A percentile compares a stretch with the other conserved stretches of the same genome.
Conservation (phyloP, 2,888 invertebrate genomes). For the Zygogramma bicolorata region DNA sequence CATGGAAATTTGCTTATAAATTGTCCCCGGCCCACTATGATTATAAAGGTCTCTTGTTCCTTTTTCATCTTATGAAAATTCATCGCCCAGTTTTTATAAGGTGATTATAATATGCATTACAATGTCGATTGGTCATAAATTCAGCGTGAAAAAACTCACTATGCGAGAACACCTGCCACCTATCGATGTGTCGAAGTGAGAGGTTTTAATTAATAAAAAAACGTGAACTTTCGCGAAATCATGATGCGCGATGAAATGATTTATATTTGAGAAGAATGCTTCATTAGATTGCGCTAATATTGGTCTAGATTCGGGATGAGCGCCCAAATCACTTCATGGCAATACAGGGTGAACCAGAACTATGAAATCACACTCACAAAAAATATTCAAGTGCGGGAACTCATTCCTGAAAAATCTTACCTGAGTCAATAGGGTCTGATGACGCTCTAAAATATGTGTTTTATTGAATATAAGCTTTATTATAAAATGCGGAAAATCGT, state of each 20-base stretch:
- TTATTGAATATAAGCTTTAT: no score
- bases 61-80: constrained; percentile 31
- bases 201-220: constrained; percentile 12
- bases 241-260: neutral
- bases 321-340: no score
- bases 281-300: neutral
- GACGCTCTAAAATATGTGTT: no score
- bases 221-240: constrained; percentile 11
- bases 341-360: no score
- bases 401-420: no score
- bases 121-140: constrained; percentile 30
- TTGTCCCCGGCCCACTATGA: constrained; percentile 35
- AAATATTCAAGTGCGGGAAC: no score
- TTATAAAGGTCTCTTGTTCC: constrained; percentile 33
- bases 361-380: no score
- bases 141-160: constrained; percentile 20
- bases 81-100: constrained; percentile 38
- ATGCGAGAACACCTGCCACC: constrained; percentile 35
- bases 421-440: no score
- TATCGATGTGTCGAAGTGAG: constrained; percentile 16
- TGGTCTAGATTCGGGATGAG: no score
- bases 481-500: no score
- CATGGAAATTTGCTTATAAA: constrained; percentile 42
- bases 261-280: neutral
- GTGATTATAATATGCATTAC: constrained; percentile 39